These are phyloP conservation scores for Characodon lateralis DNA, from an alignment of 2,797 vertebrate species.

Conservation along the genomic window DNA sequence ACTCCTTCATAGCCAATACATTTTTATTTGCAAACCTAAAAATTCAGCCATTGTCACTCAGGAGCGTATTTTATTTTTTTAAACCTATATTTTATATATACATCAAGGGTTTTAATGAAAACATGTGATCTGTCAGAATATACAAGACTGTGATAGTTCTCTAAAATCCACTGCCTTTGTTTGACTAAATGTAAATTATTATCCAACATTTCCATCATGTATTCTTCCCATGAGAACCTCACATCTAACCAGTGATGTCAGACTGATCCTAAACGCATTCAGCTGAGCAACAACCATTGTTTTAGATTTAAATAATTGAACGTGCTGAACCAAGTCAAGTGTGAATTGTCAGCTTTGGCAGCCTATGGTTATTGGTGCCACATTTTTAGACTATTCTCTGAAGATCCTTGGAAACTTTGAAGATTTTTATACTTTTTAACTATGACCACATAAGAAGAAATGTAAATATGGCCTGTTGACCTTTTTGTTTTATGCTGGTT, in stretches of 20 bases:
- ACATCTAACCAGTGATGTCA: not conserved
- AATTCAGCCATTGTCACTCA: not conserved
- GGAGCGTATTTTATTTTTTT: not conserved
- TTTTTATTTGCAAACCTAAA: not conserved
- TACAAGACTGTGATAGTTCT: not conserved
- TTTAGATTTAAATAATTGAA: conserved; percentile 68
- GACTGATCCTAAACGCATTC: not conserved
- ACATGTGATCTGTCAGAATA: not conserved
- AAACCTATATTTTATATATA: not conserved
- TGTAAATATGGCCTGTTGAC: conserved; percentile 47
- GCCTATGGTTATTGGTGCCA: not conserved
- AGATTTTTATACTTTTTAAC: conserved; percentile 43
- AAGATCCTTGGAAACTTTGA: not conserved
- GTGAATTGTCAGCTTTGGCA: conserved; percentile 22
- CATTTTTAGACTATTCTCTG: not conserved
- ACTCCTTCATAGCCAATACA: fast-evolving
- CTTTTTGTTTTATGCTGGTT: conserved; percentile 32
- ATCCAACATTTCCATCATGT: not conserved
- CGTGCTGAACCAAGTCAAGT: conserved; percentile 24
- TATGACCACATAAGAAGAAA: conserved; percentile 22
- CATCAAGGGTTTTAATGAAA: not conserved
- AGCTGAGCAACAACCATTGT: conserved; percentile 38
- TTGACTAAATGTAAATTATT: not conserved
- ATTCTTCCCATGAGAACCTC: conserved; percentile 29
- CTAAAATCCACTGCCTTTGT: not conserved